A percentile compares a stretch with the other conserved stretches of the same genome.
Conservation (phyloP, 2,113 vertebrate genomes). For the Synchiropus splendidus region DNA sequence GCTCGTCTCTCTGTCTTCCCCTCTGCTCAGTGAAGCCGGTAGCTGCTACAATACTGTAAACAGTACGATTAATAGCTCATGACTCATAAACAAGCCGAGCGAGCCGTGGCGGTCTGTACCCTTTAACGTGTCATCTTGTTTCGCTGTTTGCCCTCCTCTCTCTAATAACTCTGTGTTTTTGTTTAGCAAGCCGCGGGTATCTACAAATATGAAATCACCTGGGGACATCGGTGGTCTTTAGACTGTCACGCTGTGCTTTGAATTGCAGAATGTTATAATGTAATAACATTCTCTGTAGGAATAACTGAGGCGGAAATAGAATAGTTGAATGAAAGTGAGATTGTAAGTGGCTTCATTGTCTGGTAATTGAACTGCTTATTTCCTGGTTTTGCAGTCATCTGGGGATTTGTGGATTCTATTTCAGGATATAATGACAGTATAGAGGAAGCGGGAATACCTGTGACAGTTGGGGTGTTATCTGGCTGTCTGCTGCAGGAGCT, state of each 20-base stretch:
- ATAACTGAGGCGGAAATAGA: constrained; percentile 5
- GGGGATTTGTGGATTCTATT: too few species aligned
- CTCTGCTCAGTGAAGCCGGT: constrained; percentile 42
- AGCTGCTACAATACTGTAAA: constrained; percentile 64
- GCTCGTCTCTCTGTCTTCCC: constrained; percentile 50
- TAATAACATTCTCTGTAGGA: constrained; percentile 1
- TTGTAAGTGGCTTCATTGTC: too few species aligned
- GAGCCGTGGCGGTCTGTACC: constrained; percentile 33
- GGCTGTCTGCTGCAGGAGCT: too few species aligned
- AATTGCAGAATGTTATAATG: constrained; percentile 9
- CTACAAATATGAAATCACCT: constrained; percentile 26
- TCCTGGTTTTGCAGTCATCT: too few species aligned
- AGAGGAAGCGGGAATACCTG: too few species aligned
- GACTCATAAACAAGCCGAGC: constrained; percentile 53
- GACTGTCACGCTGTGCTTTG: constrained; percentile 6
- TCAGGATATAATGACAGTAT: too few species aligned
- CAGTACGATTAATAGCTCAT: constrained; percentile 64
- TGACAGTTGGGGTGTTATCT: too few species aligned
- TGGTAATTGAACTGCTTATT: too few species aligned
- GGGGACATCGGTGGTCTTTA: constrained; percentile 6
- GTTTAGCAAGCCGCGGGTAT: too few species aligned
- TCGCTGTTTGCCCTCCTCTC: constrained; percentile 31
- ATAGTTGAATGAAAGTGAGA: too few species aligned
- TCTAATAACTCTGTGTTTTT: not conserved
- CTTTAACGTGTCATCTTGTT: constrained; percentile 37